Evolutionary conservation across 2,797 vertebrate species (phyloP).

Genomic region (Catamblyrhynchus diadema): DNA sequence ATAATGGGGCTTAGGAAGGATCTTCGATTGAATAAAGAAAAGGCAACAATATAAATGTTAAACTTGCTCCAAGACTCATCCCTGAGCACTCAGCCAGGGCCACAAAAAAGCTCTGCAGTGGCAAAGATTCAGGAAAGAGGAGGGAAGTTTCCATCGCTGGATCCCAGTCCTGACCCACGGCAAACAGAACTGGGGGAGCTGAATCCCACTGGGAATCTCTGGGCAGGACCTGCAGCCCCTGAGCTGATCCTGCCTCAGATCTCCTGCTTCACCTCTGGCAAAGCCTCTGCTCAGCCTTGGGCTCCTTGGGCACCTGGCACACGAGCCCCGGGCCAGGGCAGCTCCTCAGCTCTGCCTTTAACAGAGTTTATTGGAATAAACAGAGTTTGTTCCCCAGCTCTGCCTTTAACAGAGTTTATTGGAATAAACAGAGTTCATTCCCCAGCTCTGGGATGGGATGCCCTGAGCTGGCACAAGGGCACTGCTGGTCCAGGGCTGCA

Average conservation of each 20-base stretch:
- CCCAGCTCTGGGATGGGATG: background rate
- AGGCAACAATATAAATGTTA: background rate
- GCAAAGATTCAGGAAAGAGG: background rate
- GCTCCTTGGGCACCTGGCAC: fast-evolving
- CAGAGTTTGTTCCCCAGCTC: background rate
- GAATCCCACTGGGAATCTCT: background rate
- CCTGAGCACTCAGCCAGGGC: background rate
- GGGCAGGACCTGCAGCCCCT: fast-evolving
- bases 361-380: too few species aligned
- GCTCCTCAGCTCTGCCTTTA: fast-evolving
- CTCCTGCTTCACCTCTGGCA: fast-evolving
- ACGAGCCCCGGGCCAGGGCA: fast-evolving
- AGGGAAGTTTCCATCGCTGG: background rate
- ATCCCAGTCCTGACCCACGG: background rate
- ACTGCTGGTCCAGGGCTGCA: background rate
- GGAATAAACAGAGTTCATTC: too few species aligned
- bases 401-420: fast-evolving
- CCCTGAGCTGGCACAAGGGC: fast-evolving
- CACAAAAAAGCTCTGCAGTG: background rate
- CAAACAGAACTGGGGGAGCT: fast-evolving
- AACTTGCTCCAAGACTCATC: background rate
- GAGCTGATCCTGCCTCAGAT: fast-evolving
- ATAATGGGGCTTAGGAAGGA: background rate
- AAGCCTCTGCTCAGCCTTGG: fast-evolving
- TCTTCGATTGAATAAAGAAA: background rate